Percentiles rank a stretch among this genome's conserved stretches.
These are phyloP conservation scores for Fregetta grallaria DNA, from an alignment of 2,113 vertebrate genomes.

Conservation along the genomic window DNA sequence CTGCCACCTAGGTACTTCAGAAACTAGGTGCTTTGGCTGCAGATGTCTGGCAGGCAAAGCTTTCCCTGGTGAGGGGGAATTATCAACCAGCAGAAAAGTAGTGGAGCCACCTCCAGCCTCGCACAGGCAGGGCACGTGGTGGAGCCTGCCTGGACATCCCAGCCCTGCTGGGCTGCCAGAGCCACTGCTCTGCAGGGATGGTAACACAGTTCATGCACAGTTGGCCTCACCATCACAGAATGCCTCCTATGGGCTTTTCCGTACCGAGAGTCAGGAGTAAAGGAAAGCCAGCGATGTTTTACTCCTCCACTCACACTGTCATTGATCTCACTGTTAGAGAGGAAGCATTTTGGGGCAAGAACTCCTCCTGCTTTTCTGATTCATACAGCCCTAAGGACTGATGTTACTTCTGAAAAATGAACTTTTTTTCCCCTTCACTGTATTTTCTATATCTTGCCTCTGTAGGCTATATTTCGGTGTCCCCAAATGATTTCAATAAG, in stretches of 20 bases:
- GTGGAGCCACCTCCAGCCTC: not conserved
- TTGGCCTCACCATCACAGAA: not conserved
- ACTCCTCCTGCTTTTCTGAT: not conserved
- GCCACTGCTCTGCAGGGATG: rapidly evolving
- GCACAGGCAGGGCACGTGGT: rapidly evolving
- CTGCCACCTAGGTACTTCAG: not conserved
- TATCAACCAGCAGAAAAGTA: not conserved
- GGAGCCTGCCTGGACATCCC: not conserved
- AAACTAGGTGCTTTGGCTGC: not conserved
- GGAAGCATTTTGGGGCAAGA: not conserved
- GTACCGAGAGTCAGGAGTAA: not conserved
- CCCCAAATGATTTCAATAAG: not conserved
- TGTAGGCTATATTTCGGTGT: not conserved
- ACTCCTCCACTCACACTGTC: not conserved
- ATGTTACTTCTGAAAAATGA: not conserved
- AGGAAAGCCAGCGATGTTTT: not conserved
- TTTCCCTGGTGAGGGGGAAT: not conserved
- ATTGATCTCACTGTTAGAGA: not conserved
- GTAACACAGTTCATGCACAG: not conserved
- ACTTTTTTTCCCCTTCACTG: not conserved
- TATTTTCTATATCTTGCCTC: not conserved
- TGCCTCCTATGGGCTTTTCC: not conserved
- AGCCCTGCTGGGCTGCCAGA: not conserved
- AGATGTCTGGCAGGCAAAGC: not conserved
- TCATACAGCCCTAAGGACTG: not conserved